A percentile compares a stretch with the other conserved stretches of the same genome.
These are phyloP conservation scores for Margaritifera margaritifera DNA, from an alignment of 2,888 invertebrate genomes.

Conservation along the genomic window DNA sequence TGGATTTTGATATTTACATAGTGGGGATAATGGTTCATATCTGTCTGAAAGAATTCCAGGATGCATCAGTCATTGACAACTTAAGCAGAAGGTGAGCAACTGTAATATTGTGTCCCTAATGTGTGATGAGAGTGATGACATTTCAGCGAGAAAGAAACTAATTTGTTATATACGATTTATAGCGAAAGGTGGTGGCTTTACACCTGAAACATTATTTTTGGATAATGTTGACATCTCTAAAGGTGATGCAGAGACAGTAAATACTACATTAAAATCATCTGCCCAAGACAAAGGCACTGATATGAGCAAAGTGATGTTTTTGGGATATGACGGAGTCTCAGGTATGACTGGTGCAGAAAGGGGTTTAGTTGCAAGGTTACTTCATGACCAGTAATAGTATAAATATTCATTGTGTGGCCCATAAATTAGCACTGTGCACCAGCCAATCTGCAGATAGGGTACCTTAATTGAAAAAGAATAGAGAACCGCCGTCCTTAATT, in stretches of 20 bases:
- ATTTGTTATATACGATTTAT: neutral
- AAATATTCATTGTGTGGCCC: constrained; percentile 15
- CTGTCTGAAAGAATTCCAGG: constrained; percentile 8
- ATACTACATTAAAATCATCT: constrained; percentile 5
- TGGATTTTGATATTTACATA: constrained; percentile 1
- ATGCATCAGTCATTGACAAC: constrained; percentile 5
- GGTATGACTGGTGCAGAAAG: constrained; percentile 11
- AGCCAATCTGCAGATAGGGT: constrained; percentile 13
- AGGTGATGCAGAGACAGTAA: constrained; percentile 6
- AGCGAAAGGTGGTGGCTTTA: constrained; percentile 1
- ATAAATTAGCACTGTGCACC: constrained; percentile 12
- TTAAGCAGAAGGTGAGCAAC: neutral
- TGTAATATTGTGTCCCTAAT: constrained; percentile 4
- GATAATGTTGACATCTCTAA: constrained; percentile 7
- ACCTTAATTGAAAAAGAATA: constrained; percentile 12
- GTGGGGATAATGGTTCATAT: constrained; percentile 9
- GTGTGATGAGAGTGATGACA: constrained; percentile 9
- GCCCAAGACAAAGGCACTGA: constrained; percentile 7
- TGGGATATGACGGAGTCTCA: constrained; percentile 4
- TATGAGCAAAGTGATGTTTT: constrained; percentile 7
- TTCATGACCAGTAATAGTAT: constrained; percentile 3
- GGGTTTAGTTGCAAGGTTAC: constrained; percentile 10
- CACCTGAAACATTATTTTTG: constrained; percentile 6
- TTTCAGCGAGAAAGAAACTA: constrained; percentile 1
- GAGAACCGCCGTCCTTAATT: constrained; percentile 5